Evolutionary conservation across 2,888 invertebrate genomes (phyloP).

Genomic region (Rhorus exstirpatorius): DNA sequence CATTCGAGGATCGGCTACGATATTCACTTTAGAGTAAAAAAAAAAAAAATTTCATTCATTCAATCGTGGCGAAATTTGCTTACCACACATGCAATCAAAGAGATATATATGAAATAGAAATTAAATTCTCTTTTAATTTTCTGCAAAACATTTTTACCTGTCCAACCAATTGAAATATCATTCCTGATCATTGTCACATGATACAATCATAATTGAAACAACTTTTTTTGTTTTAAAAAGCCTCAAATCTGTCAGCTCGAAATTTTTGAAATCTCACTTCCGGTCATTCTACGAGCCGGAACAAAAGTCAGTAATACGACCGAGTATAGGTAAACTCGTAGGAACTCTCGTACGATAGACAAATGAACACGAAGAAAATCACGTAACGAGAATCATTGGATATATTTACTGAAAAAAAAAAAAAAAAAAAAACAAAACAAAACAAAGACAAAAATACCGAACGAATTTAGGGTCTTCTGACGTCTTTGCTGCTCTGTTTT

Average conservation of each 20-base stretch:
- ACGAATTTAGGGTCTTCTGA: constrained; percentile 86
- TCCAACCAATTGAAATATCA: too few species aligned
- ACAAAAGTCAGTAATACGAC: not conserved
- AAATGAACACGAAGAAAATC: not conserved
- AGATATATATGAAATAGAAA: too few species aligned
- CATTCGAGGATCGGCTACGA: too few species aligned
- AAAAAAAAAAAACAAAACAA: too few species aligned
- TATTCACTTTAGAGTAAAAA: too few species aligned
- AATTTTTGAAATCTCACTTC: not conserved
- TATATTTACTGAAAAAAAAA: not conserved
- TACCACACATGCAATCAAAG: too few species aligned
- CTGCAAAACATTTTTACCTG: too few species aligned
- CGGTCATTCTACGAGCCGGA: not conserved
- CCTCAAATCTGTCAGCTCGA: not conserved
- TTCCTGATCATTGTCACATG: not conserved
- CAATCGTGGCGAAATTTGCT: not conserved
- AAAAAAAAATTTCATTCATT: too few species aligned
- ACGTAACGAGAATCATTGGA: constrained; percentile 32
- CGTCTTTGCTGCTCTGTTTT: constrained; percentile 89
- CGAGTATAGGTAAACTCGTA: constrained; percentile 34
- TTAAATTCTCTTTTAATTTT: too few species aligned
- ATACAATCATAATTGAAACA: not conserved
- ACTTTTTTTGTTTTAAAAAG: not conserved
- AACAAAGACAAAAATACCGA: too few species aligned
- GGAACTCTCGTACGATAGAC: constrained; percentile 29